Percentiles rank a stretch among this genome's conserved stretches.
These are phyloP conservation scores for Helarctos malayanus DNA, from an alignment of 2,797 vertebrate species.

Conservation along the genomic window DNA sequence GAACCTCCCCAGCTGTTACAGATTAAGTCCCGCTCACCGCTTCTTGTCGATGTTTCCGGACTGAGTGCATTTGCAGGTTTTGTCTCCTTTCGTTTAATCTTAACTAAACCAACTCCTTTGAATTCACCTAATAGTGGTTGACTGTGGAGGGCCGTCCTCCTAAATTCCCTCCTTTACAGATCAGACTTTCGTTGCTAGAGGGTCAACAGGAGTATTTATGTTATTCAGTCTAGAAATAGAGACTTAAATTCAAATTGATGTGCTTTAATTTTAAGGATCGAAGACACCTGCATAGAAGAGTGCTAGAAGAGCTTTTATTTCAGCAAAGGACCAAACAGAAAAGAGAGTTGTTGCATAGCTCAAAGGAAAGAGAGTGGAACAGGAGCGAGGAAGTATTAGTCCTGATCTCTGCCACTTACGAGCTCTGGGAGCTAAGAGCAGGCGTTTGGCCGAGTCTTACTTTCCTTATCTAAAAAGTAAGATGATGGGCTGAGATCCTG, in stretches of 20 bases:
- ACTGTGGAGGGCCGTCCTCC: background rate
- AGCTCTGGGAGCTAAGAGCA: background rate
- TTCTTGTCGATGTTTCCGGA: background rate
- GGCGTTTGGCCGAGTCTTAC: background rate
- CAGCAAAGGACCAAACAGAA: background rate
- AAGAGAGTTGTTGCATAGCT: background rate
- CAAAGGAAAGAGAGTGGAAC: background rate
- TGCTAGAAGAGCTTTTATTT: constrained; percentile 23
- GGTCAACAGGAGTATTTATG: constrained; percentile 12
- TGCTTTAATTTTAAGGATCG: background rate
- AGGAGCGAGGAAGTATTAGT: background rate
- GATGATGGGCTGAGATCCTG: background rate
- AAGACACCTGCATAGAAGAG: background rate
- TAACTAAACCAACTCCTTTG: constrained; percentile 29
- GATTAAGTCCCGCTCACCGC: constrained; percentile 12
- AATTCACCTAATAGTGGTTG: background rate
- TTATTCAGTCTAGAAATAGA: constrained; percentile 13
- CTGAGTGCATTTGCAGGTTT: background rate
- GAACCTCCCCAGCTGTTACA: constrained; percentile 66
- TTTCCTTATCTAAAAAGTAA: constrained; percentile 51
- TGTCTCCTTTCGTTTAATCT: constrained; percentile 47
- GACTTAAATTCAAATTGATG: background rate
- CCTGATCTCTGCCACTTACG: background rate
- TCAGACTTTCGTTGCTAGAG: background rate
- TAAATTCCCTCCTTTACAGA: background rate